Evolutionary conservation across 2,888 invertebrate genomes (phyloP), one percentile per base, ranked within the genome.

Genomic region (Nycteola revayana): DNA sequence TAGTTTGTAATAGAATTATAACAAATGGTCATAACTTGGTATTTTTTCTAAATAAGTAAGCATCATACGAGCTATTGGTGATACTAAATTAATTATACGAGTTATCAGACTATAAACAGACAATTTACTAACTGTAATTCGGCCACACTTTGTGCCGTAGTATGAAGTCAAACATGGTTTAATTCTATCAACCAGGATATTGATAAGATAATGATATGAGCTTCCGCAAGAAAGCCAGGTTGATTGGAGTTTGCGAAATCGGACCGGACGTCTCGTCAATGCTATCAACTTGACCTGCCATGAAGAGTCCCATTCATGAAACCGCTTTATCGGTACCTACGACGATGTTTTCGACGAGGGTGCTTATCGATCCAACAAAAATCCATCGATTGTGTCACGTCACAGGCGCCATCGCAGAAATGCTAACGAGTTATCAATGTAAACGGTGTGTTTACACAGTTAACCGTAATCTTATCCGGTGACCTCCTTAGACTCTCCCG

Each of bases 381-480:
- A 63, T 62, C 60, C 64, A 60, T 66, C 66, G 68, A 69, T 71
- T 63, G 56, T 61, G 46, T 60, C 51, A 66, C 79, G 77, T 78
- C 78, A 78, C 61, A 75, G 83, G 82, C 83, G 84, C 78, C 83
- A 73, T 73, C 75, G 84, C 83, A 84, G 77, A 83, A 85, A 79
- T 75, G 69, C 78, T 77, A 79, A 74, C 75, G 65, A 83, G 78
- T 83, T 86, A 88, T 87, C 85, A 84, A 83, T 79, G 81, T 84
- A 82, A 83, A 83, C 85, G 81, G 83, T 83, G 82, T 86, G 84
- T 87, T 87, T 87, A 86, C 85, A 78, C 84, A 82, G 85, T 83
- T 75, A 82, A 75, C 78, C 75, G 84, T 86, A 87, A 87, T 88
- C 87, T 87, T 88, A 88, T 88, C 88, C 86, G 78, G 77, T 83